Evolutionary conservation across 2,113 vertebrate species (phyloP), one percentile per base, ranked within the genome.

Genomic region (Atractosteus spatula): DNA sequence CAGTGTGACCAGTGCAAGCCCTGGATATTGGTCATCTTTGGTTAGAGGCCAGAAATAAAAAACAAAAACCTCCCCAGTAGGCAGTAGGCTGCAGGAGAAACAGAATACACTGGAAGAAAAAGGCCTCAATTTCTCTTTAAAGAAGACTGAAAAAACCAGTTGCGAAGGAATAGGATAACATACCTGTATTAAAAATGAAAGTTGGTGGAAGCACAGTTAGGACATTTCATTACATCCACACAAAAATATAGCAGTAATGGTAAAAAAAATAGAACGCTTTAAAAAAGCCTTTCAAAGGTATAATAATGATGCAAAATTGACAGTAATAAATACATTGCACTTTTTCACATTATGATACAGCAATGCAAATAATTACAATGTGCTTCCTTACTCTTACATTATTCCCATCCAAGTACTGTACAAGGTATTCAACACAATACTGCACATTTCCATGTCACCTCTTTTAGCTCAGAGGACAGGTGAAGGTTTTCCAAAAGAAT

Each of bases 11-110:
- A 68, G 66, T 14, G 17, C 66, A 51, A 7, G n/a, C 43, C n/a
- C 66, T 55, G 45, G 44, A 3, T 59, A n/a, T 51, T 16, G 16
- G 66, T 67, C 43, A 43, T 67, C 43, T 67, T 67, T 67, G 66
- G 66, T 47, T 51, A 14, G 12, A 16, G 44, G 45, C 44, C 44
- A 17, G 44, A 6, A 51, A 12, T 8, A 62, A 17, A 13, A 65
- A 3, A 42, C 11, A 42, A 12, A 65, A 42, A 65, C 10, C 2
- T 51, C 47, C 47, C 47, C 10, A 51, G 10, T 7, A 51, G 47
- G 10, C 47, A 51, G 47, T 10, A 51, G 29, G 29, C 47, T 51
- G 47, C 5, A 10, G 5, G 47, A 51, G 47, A 51, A 51, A 51
- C 5, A 51, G 47, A 51, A 5, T 10, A 51, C 47, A 51, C 5